Evolutionary conservation across 2,113 vertebrate species (phyloP).

Genomic region (Oryzias javanicus): DNA sequence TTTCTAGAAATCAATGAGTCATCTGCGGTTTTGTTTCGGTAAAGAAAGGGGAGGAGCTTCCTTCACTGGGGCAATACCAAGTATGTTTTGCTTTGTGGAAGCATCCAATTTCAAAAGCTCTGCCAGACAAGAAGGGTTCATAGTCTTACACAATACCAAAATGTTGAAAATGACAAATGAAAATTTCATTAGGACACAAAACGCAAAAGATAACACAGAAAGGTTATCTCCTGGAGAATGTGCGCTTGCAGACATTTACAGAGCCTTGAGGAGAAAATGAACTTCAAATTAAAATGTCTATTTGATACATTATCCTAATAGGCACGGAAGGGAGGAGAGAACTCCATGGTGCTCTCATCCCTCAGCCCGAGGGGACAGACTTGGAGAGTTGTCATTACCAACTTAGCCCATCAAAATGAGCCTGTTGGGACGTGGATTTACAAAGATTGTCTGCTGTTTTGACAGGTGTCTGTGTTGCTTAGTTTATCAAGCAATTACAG

Average conservation of each 20-base stretch:
- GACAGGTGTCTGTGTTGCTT: conserved; percentile 75
- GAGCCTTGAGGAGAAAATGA: conserved; percentile 75
- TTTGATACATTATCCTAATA: conserved; percentile 76
- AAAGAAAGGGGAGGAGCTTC: conserved; percentile 31
- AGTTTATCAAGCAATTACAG: conserved; percentile 72
- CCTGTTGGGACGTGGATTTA: conserved; percentile 68
- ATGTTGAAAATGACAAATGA: conserved; percentile 37
- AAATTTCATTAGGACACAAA: conserved; percentile 50
- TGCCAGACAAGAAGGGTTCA: conserved; percentile 12
- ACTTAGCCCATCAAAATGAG: conserved; percentile 70
- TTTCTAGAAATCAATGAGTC: conserved; percentile 72
- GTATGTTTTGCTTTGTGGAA: conserved; percentile 4
- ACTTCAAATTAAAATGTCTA: conserved; percentile 78
- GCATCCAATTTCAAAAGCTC: conserved; percentile 22
- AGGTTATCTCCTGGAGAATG: conserved; percentile 60
- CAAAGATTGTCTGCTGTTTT: conserved; percentile 67
- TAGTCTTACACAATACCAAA: conserved; percentile 19
- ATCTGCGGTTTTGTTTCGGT: conserved; percentile 48
- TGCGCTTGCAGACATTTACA: conserved; percentile 63
- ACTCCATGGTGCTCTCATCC: conserved; percentile 53
- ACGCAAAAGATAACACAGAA: conserved; percentile 59
- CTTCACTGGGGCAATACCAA: conserved; percentile 27
- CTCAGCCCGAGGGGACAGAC: conserved; percentile 72
- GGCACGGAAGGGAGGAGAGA: conserved; percentile 65
- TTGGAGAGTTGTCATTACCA: conserved; percentile 72